Base-by-base conservation (phyloP, 23 tunicate genomes). In the Oikopleura vanhoeffeni region DNA sequence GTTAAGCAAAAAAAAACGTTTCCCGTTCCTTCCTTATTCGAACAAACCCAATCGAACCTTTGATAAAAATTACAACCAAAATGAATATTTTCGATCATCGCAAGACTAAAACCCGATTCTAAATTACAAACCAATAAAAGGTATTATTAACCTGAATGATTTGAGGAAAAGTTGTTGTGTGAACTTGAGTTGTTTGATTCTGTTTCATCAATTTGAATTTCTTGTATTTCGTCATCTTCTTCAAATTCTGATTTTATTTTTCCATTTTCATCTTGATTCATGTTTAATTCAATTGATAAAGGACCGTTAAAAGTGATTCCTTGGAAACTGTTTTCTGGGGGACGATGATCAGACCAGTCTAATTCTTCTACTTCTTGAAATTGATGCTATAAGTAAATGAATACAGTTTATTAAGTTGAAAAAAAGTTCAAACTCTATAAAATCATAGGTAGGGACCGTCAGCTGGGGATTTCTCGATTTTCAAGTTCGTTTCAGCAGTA, bases 301-400 rank as follows among this genome's bases (percentile, higher is more conserved):
- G 24, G 24, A 49, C 24, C 24, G 64, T 8, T 13, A 13, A 49
- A 13, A 49, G 13, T 13, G 13, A 13, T 24, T 8, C 64, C 64
- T 8, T 49, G 13, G 24, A 49, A 49, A 13, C 13, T 49, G 13
- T 8, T 24, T 32, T 18, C 35, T 71, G 79, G 4, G 2, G 27
- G 34, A 18, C 35, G 79, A 24, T 2, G 34, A 49, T 8, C 60
- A 18, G 79, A 13, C 4, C 34, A 32, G 38, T 18, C 27, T 3
- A 71, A 38, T 18, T 71, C 79, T 71, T 71, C 79, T 33, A 71
- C 32, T 71, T 71, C 79, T 71, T 71, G 27, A 38, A 71, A 71
- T 71, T 71, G 79, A 30, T 71, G 3, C 79, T 71, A 30, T 2
- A 71, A 49, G 18, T n/a, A n/a, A n/a, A n/a, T n/a, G n/a, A n/a